Base-by-base conservation (phyloP, 2,888 invertebrate genomes). In the Ectropis crepuscularia region DNA sequence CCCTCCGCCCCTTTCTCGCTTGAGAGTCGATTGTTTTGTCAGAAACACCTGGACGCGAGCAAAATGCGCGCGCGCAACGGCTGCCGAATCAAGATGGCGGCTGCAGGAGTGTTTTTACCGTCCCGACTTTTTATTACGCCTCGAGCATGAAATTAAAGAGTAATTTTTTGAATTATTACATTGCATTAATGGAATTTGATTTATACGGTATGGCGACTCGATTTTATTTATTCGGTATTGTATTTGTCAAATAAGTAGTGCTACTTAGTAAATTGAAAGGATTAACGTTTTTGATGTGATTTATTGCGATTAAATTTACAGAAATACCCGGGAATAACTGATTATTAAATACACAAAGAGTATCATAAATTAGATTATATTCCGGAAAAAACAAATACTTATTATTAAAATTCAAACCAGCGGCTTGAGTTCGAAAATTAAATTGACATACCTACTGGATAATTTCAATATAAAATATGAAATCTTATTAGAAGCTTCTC, bases 21-120 rank as follows among this genome's bases (percentile, higher is more conserved):
- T 82, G 80, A 89, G 86, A 81, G 85, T 79, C 87, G 88, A 92
- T 92, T 92, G 92, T 92, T 92, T 92, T 92, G 92, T 92, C 90
- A 91, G 88, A 81, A 87, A 91, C 92, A 92, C 92, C 91, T 92
- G 92, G 92, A 88, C 78, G 80, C 86, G 84, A 86, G 90, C 88
- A 90, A 87, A 71, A 84, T 83, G 87, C 84, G 87, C 77, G 81
- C 79, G 81, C 83, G 81, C 82, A 85, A 86, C 86, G 80, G 86
- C 82, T 76, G 81, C 82, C 73, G 74, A 82, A 79, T 75, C 86
- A 88, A 86, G 77, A 88, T 87, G 84, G 86, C 83, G 82, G 78
- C 78, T 75, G 63, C 67, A 60, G 68, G 71, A 64, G 70, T 73
- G 68, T 77, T 74, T 77, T 79, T 74, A 74, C 73, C 71, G 69